Percentiles rank a stretch among this genome's conserved stretches.
phyloP scores from a whole-genome alignment of 2,797 vertebrate species.

The Periophthalmus magnuspinnatus region DNA sequence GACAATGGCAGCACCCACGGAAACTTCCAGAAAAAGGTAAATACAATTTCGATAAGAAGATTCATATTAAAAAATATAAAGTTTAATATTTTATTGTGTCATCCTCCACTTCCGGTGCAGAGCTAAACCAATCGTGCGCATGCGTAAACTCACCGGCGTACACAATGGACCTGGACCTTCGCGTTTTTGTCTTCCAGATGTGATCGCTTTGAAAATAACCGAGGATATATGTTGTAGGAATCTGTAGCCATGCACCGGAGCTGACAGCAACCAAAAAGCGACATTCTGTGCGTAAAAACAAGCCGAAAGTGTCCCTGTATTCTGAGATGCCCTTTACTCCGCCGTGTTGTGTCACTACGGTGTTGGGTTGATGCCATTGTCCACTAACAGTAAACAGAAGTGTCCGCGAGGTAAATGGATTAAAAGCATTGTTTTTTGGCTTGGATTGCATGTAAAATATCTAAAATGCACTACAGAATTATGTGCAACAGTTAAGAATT shows the following conservation, averaged over 20 bases:
- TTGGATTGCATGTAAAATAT: too few species aligned
- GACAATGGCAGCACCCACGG: too few species aligned
- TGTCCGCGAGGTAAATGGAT: constrained; percentile 61
- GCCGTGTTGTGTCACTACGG: constrained; percentile 3
- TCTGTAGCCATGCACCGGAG: background rate
- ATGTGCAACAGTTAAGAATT: too few species aligned
- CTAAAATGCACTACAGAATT: too few species aligned
- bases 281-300: background rate
- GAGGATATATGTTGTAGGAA: background rate
- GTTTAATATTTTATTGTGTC: background rate
- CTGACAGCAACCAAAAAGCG: background rate
- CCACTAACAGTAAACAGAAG: constrained; percentile 5
- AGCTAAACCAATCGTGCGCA: constrained; percentile 39
- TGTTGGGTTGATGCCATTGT: constrained; percentile 45
- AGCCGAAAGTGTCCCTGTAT: background rate
- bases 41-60: too few species aligned
- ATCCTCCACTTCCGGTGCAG: constrained; percentile 32
- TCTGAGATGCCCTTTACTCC: background rate
- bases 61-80: background rate
- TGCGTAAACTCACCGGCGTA: constrained; percentile 51
- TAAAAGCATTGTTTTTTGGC: background rate
- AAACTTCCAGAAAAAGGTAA: too few species aligned
- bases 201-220: background rate
- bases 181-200: background rate
- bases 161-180: constrained; percentile 65